Base-by-base conservation (phyloP, 2,113 vertebrate species). In the Aviceda subcristata region DNA sequence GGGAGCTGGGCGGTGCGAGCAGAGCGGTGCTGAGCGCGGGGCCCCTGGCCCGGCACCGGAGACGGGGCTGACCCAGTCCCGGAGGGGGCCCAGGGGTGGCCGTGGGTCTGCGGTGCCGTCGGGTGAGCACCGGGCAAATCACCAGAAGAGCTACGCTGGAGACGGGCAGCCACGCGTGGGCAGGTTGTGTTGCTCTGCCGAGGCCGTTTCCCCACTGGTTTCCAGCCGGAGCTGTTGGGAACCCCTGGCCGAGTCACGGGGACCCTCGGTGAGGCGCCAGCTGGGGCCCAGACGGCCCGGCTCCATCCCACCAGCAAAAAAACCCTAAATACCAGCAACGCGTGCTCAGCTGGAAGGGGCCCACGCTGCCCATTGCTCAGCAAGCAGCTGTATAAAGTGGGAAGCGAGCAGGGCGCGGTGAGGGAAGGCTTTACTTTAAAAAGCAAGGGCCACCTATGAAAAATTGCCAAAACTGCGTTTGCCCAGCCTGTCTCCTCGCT, bases 171-270 rank as follows among this genome's bases (percentile, higher is more conserved):
- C 66, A 1, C 2, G 15, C 2, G 1, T 5, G 26, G 41, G 18
- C 11, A 29, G 8, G 9, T 7, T 12, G 15, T 15, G 2, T 7
- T 27, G 22, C 59, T 55, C 27, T 16, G 6, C 34, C 46, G 6
- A 22, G 27, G 51, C 21, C 29, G 2, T 30, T 68, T 57, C n/a
- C 53, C 4, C n/a, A 12, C 21, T 15, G 3, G 4, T 32, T 81
- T 69, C 55, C 45, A 64, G 10, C 20, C 3, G 6, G 41, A 72
- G 46, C 15, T 36, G 7, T 24, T 38, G 51, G 62, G 38, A 75
- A 34, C 0, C 2, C 9, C 20, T 79, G 7, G 10, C 34, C 3
- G 3, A n/a, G 41, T n/a, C 5, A 16, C 1, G 0, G 34, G 18
- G 59, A 59, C n/a, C 12, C 39, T n/a, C 6, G 0, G 7, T 26